Conservation (phyloP, 2,888 invertebrate genomes). For the Tiliacea citrago region DNA sequence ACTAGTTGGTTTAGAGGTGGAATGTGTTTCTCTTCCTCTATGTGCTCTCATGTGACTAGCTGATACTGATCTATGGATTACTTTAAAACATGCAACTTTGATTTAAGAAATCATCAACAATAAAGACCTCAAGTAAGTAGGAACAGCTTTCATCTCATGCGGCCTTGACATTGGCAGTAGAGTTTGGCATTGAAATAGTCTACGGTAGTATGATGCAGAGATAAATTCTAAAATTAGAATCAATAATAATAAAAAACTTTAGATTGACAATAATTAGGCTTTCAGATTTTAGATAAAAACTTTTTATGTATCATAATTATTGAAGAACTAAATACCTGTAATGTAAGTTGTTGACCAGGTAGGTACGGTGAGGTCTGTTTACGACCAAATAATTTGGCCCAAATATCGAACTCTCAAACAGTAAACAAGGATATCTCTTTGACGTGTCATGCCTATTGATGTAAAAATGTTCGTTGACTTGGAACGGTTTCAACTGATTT, state of each 20-base stretch:
- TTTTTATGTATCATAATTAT: neutral
- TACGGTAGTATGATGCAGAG: neutral
- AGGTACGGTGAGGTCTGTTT: neutral
- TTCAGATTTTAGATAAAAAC: neutral
- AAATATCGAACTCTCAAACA: conserved; percentile 22
- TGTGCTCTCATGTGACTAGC: neutral
- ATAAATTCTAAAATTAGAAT: conserved; percentile 19
- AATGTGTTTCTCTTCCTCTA: too few relatives aligned
- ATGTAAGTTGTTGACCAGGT: neutral
- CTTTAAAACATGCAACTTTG: neutral
- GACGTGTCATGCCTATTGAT: conserved; percentile 45
- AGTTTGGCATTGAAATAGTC: conserved; percentile 19
- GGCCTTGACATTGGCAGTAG: too few relatives aligned
- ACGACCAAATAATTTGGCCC: neutral
- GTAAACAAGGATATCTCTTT: conserved; percentile 13
- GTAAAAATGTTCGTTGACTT: conserved; percentile 40
- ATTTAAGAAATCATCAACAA: neutral
- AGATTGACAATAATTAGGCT: neutral
- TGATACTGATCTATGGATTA: too few relatives aligned
- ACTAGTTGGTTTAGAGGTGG: too few relatives aligned
- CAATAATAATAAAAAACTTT: neutral
- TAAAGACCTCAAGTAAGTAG: neutral
- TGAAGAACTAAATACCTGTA: neutral
- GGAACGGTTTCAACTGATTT: conserved; percentile 57
- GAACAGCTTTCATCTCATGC: conserved; percentile 5